These are phyloP conservation scores for Dicyrtomina minuta DNA, from an alignment of 2,888 invertebrate genomes.

Conservation along the genomic window DNA sequence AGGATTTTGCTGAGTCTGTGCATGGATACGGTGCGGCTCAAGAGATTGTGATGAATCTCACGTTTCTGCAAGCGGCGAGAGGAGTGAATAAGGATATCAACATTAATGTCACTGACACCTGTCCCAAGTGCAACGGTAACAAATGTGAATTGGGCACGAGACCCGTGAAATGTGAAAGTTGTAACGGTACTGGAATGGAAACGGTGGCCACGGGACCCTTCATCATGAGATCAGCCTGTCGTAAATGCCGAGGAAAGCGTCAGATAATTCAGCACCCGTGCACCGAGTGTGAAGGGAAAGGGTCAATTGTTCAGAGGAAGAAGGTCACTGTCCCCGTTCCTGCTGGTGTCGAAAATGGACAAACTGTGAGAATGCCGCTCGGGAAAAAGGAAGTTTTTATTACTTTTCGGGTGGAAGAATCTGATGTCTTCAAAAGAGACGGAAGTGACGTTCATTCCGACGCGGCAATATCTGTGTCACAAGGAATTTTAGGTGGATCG, in stretches of 20 bases:
- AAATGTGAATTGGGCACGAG: conserved; percentile 90
- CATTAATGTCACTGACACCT: conserved; percentile 89
- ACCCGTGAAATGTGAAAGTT: conserved; percentile 82
- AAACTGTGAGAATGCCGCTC: conserved; percentile 91
- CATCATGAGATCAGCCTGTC: conserved; percentile 93
- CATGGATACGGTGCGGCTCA: conserved; percentile 76
- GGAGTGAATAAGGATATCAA: conserved; percentile 92
- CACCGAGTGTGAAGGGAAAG: conserved; percentile 88
- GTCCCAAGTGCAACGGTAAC: conserved; percentile 81
- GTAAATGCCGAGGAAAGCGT: conserved; percentile 83
- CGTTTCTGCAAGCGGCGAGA: conserved; percentile 90
- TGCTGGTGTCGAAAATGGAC: conserved; percentile 90
- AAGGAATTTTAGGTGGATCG: conserved; percentile 91
- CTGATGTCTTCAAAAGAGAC: conserved; percentile 85
- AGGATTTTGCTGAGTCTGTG: conserved; percentile 83
- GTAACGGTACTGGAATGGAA: conserved; percentile 96
- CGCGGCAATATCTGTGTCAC: conserved; percentile 81
- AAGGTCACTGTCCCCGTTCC: conserved; percentile 92
- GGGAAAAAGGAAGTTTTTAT: conserved; percentile 90
- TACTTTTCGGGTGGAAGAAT: conserved; percentile 87
- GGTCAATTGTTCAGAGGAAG: conserved; percentile 82
- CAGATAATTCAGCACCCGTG: conserved; percentile 90
- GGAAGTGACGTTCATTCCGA: conserved; percentile 97
- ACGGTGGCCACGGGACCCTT: conserved; percentile 89
- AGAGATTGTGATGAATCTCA: conserved; percentile 85